Base-by-base conservation (phyloP, 2,888 invertebrate species). In the Dryocosmus kuriphilus region DNA sequence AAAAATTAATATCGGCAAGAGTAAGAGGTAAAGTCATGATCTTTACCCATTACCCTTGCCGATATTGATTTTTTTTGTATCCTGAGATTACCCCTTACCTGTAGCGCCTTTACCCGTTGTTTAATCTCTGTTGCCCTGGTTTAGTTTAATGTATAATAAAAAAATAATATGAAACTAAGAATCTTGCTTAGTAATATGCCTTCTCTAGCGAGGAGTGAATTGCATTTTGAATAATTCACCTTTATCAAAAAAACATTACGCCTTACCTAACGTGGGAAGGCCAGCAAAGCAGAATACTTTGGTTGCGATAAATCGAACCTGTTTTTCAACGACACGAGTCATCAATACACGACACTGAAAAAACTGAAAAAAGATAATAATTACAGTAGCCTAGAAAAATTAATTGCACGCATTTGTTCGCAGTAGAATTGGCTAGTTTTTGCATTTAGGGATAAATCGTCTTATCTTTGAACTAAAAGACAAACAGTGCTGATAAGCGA, bases 381-480 rank as follows among this genome's bases (percentile, higher is more conserved):
- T 71, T 71, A n/a, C 51, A 30, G 46, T 51, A 51, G 30, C 71
- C 71, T 71, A 71, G 51, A 71, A 71, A 51, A 30, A n/a, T 32
- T 32, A 51, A 71, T 71, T 30, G 30, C 51, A 51, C 9, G 9
- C n/a, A 46, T 11, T n/a, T 27, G 30, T 51, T 51, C n/a, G 41
- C 27, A n/a, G 9, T 51, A 46, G 71, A 71, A 71, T 51, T 7
- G 46, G n/a, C n/a, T 14, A 71, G 46, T 51, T 51, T 65, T 46
- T 14, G 51, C 30, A 71, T 51, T 71, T 71, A 71, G 71, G 71
- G 46, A 71, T 51, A 71, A 71, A 71, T 71, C n/a, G 71, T 51
- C 51, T 71, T 71, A 71, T 71, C 71, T 30, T 71, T 51, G 3
- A 71, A 32, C 41, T n/a, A 46, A 71, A 51, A 51, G 51, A 51